Conservation (phyloP, 2,113 vertebrate species). For the Megaptera novaeangliae region DNA sequence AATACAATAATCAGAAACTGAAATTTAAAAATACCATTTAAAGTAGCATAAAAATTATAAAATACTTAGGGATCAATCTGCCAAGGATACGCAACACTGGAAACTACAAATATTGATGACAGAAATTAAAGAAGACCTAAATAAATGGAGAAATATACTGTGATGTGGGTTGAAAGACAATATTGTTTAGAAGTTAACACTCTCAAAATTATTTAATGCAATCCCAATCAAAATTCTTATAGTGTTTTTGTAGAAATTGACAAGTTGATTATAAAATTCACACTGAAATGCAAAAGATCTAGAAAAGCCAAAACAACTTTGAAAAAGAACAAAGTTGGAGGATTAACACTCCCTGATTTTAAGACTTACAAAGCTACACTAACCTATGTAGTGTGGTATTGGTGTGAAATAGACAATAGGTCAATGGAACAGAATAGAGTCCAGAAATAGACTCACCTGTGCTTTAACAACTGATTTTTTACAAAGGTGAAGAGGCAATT, state of each 20-base stretch:
- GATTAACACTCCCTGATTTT: background rate
- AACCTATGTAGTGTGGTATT: background rate
- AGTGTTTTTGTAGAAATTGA: background rate
- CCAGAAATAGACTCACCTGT: background rate
- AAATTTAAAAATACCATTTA: slow-evolving; percentile 21
- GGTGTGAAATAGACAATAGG: background rate
- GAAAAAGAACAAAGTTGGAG: background rate
- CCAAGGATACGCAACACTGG: background rate
- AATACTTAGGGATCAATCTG: background rate
- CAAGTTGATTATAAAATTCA: background rate
- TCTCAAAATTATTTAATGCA: background rate
- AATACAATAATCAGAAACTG: background rate
- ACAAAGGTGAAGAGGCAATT: background rate
- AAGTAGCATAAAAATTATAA: slow-evolving; percentile 11
- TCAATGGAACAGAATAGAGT: background rate
- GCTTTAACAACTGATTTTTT: slow-evolving; percentile 6
- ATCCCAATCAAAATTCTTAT: background rate
- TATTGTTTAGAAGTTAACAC: background rate
- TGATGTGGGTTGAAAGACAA: background rate
- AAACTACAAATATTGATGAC: background rate
- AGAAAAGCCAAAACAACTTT: background rate
- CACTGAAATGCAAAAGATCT: background rate
- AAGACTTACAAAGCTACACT: background rate
- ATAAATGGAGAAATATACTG: background rate
- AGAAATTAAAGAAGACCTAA: slow-evolving; percentile 9